A percentile compares a stretch with the other conserved stretches of the same genome.
phyloP scores from a whole-genome alignment of 2,888 invertebrate genomes.

The Xestoiulus laeticollis region DNA sequence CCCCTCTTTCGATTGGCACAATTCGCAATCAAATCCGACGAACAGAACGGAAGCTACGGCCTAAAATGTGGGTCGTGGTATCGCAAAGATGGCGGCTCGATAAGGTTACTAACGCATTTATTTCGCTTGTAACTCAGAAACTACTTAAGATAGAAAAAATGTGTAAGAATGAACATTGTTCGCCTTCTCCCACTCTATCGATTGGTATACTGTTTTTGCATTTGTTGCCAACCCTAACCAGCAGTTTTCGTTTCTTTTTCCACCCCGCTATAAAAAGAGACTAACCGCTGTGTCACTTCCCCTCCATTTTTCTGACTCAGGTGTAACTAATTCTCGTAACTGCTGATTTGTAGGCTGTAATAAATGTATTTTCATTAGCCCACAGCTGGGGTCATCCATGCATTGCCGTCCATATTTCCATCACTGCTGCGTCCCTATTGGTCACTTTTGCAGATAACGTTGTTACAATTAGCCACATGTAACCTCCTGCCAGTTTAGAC shows the following conservation, averaged over 20 bases:
- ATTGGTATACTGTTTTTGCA: no score
- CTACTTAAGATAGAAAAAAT: not conserved
- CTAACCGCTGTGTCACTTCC: not conserved
- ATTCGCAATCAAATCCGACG: not conserved
- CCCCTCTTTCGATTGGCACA: not conserved
- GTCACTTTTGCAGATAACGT: not conserved
- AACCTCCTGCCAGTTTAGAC: not conserved
- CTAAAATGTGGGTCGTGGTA: not conserved
- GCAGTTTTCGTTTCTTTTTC: not conserved
- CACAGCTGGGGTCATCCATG: slow-evolving; percentile 9
- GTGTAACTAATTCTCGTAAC: slow-evolving; percentile 1
- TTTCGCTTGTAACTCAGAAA: not conserved
- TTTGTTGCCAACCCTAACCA: not conserved
- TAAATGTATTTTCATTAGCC: slow-evolving; percentile 9
- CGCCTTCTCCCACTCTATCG: not conserved
- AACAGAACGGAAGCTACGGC: not conserved
- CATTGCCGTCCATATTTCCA: not conserved
- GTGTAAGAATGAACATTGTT: not conserved
- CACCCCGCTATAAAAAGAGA: not conserved
- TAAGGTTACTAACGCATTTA: not conserved
- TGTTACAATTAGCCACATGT: not conserved
- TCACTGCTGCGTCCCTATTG: not conserved
- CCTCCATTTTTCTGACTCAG: not conserved
- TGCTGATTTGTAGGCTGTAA: not conserved
- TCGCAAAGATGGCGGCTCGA: not conserved